Percentiles rank a stretch among this genome's conserved stretches.
These are phyloP conservation scores for Apis cerana DNA, from an alignment of 1,140 invertebrate species.

Conservation along the genomic window DNA sequence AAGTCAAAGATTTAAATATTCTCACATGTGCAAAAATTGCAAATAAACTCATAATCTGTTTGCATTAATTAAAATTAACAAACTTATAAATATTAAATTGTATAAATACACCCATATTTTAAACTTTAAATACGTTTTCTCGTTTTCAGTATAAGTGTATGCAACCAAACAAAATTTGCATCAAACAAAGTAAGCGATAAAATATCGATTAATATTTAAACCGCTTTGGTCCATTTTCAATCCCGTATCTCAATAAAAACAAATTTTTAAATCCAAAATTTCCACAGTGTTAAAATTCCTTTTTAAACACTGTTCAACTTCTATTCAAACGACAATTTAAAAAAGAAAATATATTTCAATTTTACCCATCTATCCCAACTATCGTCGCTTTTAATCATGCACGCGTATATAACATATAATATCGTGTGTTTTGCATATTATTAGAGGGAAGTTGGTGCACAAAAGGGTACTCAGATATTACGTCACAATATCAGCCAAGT, in stretches of 20 bases:
- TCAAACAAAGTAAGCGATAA: background rate
- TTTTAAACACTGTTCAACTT: background rate
- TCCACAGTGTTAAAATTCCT: too few relatives aligned
- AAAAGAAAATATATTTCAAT: background rate
- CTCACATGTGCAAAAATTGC: background rate
- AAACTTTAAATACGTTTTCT: background rate
- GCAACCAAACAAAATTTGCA: background rate
- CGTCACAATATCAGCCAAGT: constrained; percentile 15
- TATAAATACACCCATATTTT: background rate
- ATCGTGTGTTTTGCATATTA: background rate
- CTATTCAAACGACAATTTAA: background rate
- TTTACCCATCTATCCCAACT: background rate
- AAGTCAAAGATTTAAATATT: background rate
- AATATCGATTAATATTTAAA: background rate
- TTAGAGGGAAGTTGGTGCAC: background rate
- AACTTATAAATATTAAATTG: constrained; percentile 23
- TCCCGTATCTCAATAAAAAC: too few relatives aligned
- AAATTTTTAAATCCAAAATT: too few relatives aligned
- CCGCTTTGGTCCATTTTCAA: too few relatives aligned
- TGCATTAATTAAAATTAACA: constrained; percentile 9
- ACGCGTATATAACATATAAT: background rate
- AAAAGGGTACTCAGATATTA: constrained; percentile 36
- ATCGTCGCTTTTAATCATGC: background rate
- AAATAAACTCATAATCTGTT: too few relatives aligned
- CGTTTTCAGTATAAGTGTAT: too few relatives aligned